Base-by-base conservation (phyloP, 2,888 invertebrate genomes). In the Latrodectus hesperus region DNA sequence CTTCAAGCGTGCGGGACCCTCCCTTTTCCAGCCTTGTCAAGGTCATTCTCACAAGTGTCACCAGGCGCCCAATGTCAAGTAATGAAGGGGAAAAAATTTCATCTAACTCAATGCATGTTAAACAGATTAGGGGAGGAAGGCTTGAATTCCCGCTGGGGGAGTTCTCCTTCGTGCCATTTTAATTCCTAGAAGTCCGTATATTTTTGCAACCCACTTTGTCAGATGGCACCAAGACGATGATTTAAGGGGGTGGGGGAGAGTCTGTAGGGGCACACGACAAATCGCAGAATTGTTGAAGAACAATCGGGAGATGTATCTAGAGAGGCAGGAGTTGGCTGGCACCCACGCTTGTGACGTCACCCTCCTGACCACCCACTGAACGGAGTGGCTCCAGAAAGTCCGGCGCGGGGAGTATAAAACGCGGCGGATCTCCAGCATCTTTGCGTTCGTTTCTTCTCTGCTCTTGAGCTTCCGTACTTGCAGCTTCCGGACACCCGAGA, bases 371-470 rank as follows among this genome's bases (percentile, higher is more conserved):
- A 79, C 84, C 84, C 84, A 85, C 73, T 79, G 79, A 85, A 75
- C 73, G 74, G 16, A 8, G 64, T 51, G 85, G 85, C 80, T 74
- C 85, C 85, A 75, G 85, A 80, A 65, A 75, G 85, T 86, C 85
- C 85, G 85, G 75, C 80, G 85, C 80, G 85, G 71, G 84, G 84
- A 76, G 85, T 86, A 86, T 86, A 80, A 86, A 86, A 75, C n/a
- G 64, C n/a, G 64, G 68, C 75, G 65, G 26, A 60, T 17, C 70
- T 71, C 74, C 73, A 64, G 51, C 49, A 22, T 65, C 79, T 73
- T 38, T 64, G 52, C 60, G 38, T 38, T 38, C 38, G 38, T 38
- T 38, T 38, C 38, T 38, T 38, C 38, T 38, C 38, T 38, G 38
- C 38, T 38, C 38, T 38, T 38, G 38, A 38, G 38, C 38, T 38